A percentile compares a stretch with the other conserved stretches of the same genome.
These are phyloP conservation scores for Oceanodroma leucorhoa DNA, from an alignment of 2,797 vertebrate species.

Conservation along the genomic window DNA sequence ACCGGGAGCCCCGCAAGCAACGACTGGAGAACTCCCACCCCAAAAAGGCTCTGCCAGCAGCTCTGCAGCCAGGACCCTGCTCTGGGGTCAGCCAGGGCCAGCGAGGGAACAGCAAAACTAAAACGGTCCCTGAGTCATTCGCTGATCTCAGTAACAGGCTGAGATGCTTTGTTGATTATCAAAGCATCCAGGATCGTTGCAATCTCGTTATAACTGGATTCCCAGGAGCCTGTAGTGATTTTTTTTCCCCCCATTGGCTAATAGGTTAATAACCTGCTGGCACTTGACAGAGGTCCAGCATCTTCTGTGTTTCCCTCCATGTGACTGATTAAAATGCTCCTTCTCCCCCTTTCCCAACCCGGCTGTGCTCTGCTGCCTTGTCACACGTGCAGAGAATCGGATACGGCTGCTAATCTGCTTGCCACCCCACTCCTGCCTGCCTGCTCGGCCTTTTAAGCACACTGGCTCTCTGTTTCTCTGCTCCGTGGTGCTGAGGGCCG, in stretches of 20 bases:
- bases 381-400: neutral
- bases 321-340: neutral
- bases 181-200: neutral
- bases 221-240: neutral
- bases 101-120: neutral
- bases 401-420: conserved; percentile 5
- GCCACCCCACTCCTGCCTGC: neutral
- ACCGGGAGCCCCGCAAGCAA: neutral
- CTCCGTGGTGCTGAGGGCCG: accelerated
- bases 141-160: neutral
- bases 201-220: neutral
- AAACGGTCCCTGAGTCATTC: accelerated
- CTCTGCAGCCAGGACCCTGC: neutral
- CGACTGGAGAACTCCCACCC: neutral
- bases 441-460: neutral
- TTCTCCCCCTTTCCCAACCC: neutral
- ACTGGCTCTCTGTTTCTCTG: neutral
- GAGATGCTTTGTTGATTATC: neutral
- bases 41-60: neutral
- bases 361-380: neutral
- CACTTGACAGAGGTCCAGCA: neutral
- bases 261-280: neutral
- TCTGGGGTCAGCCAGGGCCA: neutral
- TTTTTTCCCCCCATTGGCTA: neutral
- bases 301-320: neutral